These are phyloP conservation scores for Ctenicera cuprea DNA, from an alignment of 2,888 invertebrate species.

Conservation along the genomic window DNA sequence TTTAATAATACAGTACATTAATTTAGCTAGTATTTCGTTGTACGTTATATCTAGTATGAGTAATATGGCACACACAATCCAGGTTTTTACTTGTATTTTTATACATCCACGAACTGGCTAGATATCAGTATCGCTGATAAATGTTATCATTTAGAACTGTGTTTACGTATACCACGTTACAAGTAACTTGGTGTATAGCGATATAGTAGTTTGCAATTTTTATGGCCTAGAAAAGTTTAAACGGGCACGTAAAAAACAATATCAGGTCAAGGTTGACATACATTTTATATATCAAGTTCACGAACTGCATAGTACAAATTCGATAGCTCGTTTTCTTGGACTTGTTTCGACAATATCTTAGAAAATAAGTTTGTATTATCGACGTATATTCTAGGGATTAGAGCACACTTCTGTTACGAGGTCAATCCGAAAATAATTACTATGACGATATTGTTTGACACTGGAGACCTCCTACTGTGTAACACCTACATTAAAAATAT, in stretches of 20 bases:
- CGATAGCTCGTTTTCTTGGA: too few species aligned
- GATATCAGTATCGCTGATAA: constrained; percentile 3
- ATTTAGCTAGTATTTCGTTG: too few species aligned
- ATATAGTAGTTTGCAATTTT: too few species aligned
- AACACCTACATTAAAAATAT: background rate
- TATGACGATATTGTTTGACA: background rate
- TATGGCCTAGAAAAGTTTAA: too few species aligned
- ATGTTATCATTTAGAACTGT: background rate
- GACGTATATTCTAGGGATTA: constrained; percentile 7
- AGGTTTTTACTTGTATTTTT: background rate
- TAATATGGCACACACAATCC: too few species aligned
- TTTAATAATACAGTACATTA: too few species aligned
- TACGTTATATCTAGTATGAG: too few species aligned
- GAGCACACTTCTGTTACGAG: constrained; percentile 6
- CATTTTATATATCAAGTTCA: too few species aligned
- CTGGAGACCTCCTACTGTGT: background rate
- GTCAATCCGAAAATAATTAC: constrained; percentile 16
- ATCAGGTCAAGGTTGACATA: background rate
- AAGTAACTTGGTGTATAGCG: too few species aligned
- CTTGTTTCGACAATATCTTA: too few species aligned
- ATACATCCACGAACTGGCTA: background rate
- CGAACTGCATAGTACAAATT: too few species aligned
- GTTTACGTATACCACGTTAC: constrained; percentile 5
- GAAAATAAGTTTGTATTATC: background rate
- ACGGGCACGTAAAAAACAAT: background rate